A percentile compares a stretch with the other conserved stretches of the same genome.
phyloP scores from a whole-genome alignment of 2,888 invertebrate genomes.

The Dynastes grantii region DNA sequence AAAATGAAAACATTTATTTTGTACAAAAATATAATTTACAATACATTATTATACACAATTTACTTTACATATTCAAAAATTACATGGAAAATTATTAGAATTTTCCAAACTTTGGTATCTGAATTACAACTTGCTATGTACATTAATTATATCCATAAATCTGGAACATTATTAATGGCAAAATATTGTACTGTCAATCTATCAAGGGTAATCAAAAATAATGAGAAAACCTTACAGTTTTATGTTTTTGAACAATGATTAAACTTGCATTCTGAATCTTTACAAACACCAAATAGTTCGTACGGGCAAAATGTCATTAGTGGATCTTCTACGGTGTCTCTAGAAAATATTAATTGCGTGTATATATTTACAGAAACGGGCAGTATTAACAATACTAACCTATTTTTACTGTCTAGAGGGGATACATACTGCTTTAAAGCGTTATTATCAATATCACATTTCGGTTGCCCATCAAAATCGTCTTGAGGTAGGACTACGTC shows the following conservation, averaged over 20 bases:
- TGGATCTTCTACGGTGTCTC: slow-evolving; percentile 62
- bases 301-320: slow-evolving; percentile 67
- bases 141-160: slow-evolving; percentile 21
- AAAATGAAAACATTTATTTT: slow-evolving; percentile 43
- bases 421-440: slow-evolving; percentile 64
- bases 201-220: slow-evolving; percentile 13
- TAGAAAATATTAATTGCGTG: slow-evolving; percentile 47
- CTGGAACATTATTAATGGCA: slow-evolving; percentile 46
- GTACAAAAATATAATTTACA: slow-evolving; percentile 48
- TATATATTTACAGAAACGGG: neutral
- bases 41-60: slow-evolving; percentile 27
- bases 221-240: slow-evolving; percentile 48
- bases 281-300: slow-evolving; percentile 67
- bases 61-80: slow-evolving; percentile 35
- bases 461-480: slow-evolving; percentile 10
- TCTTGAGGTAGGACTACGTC: neutral
- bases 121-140: slow-evolving; percentile 48
- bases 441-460: slow-evolving; percentile 22
- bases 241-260: slow-evolving; percentile 61
- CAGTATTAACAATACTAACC: slow-evolving; percentile 56
- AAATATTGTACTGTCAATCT: slow-evolving; percentile 46
- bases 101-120: slow-evolving; percentile 52
- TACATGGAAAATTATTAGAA: slow-evolving; percentile 30
- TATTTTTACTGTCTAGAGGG: slow-evolving; percentile 63
- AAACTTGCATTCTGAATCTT: slow-evolving; percentile 67